Evolutionary conservation across 2,888 invertebrate genomes (phyloP), one percentile per base, ranked within the genome.

Genomic region (Teleiodes luculella): DNA sequence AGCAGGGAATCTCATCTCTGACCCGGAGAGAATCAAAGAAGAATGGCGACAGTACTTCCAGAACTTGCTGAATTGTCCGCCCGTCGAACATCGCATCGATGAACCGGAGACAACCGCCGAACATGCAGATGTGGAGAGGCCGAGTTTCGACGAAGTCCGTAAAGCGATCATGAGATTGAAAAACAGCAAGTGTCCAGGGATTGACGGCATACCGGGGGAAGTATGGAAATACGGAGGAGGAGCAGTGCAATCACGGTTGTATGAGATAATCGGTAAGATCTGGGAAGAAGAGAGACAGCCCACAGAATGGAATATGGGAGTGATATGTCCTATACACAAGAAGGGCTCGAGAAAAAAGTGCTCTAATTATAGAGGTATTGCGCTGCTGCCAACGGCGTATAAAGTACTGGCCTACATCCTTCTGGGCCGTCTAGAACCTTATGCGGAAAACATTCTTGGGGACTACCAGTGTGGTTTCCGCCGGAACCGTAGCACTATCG

Each of bases 1-100:
- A n/a, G n/a, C n/a, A n/a, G n/a, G n/a, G n/a, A n/a, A n/a, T n/a
- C n/a, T n/a, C n/a, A n/a, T n/a, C n/a, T n/a, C n/a, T n/a, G n/a
- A n/a, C n/a, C n/a, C n/a, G n/a, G n/a, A n/a, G n/a, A n/a, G n/a
- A n/a, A n/a, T n/a, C n/a, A n/a, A n/a, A n/a, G n/a, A n/a, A n/a
- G n/a, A n/a, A 13, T 48, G 48, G 48, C 33, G 35, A 7, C 1
- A 33, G 33, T 48, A 48, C 48, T 48, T 48, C 14, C 28, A 48
- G 35, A 1, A 48, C 3, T 35, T 48, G 1, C 35, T 48, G 2
- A 48, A 48, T 35, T 31, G 48, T 14, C 35, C 46, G 6, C 28
- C 28, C 2, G 4, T 14, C 5, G 11, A 37, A 14, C 14, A 37
- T 3, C 16, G 14, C 14, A 8, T 14, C 3, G 4, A 2, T 3